These are phyloP conservation scores for Busseola fusca DNA, from an alignment of 2,888 invertebrate species.

Conservation along the genomic window DNA sequence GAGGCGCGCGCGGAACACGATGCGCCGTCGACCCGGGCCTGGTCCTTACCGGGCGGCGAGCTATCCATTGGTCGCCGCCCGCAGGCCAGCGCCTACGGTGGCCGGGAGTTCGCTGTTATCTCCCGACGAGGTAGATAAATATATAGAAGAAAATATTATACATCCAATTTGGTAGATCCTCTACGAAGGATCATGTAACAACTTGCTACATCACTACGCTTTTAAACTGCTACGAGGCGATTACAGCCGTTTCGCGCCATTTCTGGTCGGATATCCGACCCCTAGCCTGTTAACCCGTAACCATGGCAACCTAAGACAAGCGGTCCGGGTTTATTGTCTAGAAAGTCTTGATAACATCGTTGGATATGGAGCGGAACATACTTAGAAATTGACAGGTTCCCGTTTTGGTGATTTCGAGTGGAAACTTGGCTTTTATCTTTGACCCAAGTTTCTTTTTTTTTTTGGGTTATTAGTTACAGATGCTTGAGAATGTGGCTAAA, in stretches of 20 bases:
- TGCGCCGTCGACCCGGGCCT: too few relatives aligned
- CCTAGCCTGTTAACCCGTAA: constrained; percentile 36
- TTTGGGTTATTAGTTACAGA: constrained; percentile 11
- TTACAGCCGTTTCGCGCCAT: constrained; percentile 47
- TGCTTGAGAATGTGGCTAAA: neutral
- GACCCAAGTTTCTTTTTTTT: constrained; percentile 7
- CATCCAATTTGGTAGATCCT: constrained; percentile 39
- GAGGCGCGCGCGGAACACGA: too few relatives aligned
- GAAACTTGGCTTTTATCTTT: constrained; percentile 30
- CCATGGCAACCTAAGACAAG: constrained; percentile 48
- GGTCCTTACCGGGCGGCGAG: too few relatives aligned
- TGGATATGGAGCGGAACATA: constrained; percentile 24
- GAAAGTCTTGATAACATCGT: constrained; percentile 40
- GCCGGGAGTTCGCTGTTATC: too few relatives aligned
- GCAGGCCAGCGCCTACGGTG: too few relatives aligned
- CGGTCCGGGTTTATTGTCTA: constrained; percentile 46
- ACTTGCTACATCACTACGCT: constrained; percentile 57
- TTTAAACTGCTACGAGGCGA: constrained; percentile 49
- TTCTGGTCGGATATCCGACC: constrained; percentile 43
- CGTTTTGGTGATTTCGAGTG: constrained; percentile 23
- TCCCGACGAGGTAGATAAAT: too few relatives aligned
- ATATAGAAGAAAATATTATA: neutral
- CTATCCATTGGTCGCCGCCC: too few relatives aligned
- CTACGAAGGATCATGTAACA: constrained; percentile 60
- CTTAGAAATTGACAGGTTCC: constrained; percentile 36